Evolutionary conservation across 1,140 invertebrate genomes (phyloP).

Genomic region (Nomia melanderi): DNA sequence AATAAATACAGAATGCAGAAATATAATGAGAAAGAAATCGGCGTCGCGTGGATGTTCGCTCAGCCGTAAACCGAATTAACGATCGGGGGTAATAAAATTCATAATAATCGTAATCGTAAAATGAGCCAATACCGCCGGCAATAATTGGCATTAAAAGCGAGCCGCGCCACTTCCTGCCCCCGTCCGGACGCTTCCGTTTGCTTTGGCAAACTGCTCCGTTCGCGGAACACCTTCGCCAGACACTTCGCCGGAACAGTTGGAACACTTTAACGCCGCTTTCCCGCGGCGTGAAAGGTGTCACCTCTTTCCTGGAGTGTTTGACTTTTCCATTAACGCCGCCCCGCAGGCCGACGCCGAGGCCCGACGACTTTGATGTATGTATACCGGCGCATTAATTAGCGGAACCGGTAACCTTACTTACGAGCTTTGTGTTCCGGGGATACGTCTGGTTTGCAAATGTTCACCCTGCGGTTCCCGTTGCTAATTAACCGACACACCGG

Average conservation of each 20-base stretch:
- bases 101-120: no score
- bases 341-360: background rate
- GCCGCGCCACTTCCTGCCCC: slow-evolving; percentile 1
- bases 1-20: no score
- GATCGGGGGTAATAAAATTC: no score
- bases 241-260: slow-evolving; percentile 32
- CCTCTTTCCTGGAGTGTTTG: slow-evolving; percentile 55
- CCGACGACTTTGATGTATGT: slow-evolving; percentile 46
- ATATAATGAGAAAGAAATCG: no score
- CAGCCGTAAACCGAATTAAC: no score
- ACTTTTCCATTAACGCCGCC: slow-evolving; percentile 61
- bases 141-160: no score
- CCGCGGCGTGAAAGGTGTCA: slow-evolving; percentile 42
- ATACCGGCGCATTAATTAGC: slow-evolving; percentile 39
- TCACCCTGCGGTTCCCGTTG: background rate
- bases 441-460: background rate
- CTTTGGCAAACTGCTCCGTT: slow-evolving; percentile 28
- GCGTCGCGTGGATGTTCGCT: no score
- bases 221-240: slow-evolving; percentile 23
- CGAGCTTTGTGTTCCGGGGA: background rate
- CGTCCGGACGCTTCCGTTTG: slow-evolving; percentile 8
- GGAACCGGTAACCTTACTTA: slow-evolving; percentile 28
- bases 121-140: no score
- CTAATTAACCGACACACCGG: slow-evolving; percentile 21
- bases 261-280: slow-evolving; percentile 40